A percentile compares a stretch with the other conserved stretches of the same genome.
phyloP scores from a whole-genome alignment of 92 coral and sea anemone genomes.

The Epizoanthus fatuus region DNA sequence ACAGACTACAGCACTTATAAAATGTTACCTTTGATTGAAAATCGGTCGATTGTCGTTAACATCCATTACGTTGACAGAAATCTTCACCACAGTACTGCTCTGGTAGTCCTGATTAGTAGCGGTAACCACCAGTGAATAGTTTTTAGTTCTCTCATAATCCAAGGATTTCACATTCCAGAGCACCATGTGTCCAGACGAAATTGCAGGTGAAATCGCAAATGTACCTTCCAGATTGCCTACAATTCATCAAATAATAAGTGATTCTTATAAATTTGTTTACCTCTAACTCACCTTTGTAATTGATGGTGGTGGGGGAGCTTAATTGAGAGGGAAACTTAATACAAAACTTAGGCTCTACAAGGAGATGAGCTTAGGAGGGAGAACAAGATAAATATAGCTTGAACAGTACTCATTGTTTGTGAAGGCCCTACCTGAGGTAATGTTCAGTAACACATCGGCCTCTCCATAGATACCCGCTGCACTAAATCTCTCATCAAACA shows the following conservation, averaged over 20 bases:
- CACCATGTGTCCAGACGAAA: neutral
- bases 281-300: neutral
- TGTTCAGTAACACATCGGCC: neutral
- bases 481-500: conserved; percentile 8
- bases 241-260: neutral
- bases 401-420: too few relatives aligned
- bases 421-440: conserved; percentile 3
- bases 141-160: conserved; percentile 12
- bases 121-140: conserved; percentile 3
- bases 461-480: conserved; percentile 22
- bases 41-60: conserved; percentile 24
- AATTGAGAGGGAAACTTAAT: too few relatives aligned
- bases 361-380: too few relatives aligned
- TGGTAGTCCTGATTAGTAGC: conserved; percentile 34
- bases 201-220: conserved; percentile 19
- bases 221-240: conserved; percentile 17
- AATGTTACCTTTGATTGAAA: conserved; percentile 13
- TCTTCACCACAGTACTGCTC: neutral
- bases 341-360: too few relatives aligned
- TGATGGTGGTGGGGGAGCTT: too few relatives aligned
- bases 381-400: too few relatives aligned
- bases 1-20: too few relatives aligned
- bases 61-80: conserved; percentile 6
- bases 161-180: conserved; percentile 21
- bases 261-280: neutral